Percentiles rank a stretch among this genome's conserved stretches.
These are phyloP conservation scores for Xestoiulus laeticollis DNA, from an alignment of 2,888 invertebrate genomes.

Conservation along the genomic window DNA sequence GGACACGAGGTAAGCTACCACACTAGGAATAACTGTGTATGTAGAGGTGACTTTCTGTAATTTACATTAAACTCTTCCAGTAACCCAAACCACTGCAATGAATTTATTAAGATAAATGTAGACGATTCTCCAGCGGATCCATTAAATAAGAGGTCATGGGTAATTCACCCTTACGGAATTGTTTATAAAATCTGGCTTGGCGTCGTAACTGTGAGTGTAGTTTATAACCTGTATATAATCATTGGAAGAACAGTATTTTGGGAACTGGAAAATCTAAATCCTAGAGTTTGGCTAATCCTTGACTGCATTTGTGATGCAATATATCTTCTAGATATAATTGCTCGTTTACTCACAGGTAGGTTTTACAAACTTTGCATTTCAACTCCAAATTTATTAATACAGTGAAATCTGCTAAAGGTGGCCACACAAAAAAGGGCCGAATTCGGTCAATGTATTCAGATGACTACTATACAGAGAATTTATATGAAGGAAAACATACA, in stretches of 20 bases:
- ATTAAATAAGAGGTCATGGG: slow-evolving; percentile 59
- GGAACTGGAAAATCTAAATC: slow-evolving; percentile 82
- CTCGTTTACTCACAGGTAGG: slow-evolving; percentile 89
- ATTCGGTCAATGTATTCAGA: too few relatives aligned
- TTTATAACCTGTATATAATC: slow-evolving; percentile 92
- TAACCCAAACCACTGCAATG: not conserved
- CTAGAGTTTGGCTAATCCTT: slow-evolving; percentile 80
- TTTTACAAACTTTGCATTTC: not conserved
- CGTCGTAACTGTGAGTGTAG: slow-evolving; percentile 83
- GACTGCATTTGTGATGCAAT: slow-evolving; percentile 89
- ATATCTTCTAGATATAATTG: slow-evolving; percentile 84
- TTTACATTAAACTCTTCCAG: not conserved
- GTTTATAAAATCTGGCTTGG: slow-evolving; percentile 91
- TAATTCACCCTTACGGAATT: slow-evolving; percentile 79
- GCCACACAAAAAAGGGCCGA: too few relatives aligned
- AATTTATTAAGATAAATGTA: not conserved
- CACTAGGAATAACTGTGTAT: not conserved
- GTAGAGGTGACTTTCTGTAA: too few relatives aligned
- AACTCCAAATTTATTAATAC: too few relatives aligned
- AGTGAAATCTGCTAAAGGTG: too few relatives aligned
- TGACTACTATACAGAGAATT: too few relatives aligned
- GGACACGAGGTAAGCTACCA: not conserved
- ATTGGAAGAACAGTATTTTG: slow-evolving; percentile 90
- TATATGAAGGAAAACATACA: too few relatives aligned
- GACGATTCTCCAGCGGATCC: not conserved